Base-by-base conservation (phyloP, 2,888 invertebrate species). In the Meiosimyza decipiens region DNA sequence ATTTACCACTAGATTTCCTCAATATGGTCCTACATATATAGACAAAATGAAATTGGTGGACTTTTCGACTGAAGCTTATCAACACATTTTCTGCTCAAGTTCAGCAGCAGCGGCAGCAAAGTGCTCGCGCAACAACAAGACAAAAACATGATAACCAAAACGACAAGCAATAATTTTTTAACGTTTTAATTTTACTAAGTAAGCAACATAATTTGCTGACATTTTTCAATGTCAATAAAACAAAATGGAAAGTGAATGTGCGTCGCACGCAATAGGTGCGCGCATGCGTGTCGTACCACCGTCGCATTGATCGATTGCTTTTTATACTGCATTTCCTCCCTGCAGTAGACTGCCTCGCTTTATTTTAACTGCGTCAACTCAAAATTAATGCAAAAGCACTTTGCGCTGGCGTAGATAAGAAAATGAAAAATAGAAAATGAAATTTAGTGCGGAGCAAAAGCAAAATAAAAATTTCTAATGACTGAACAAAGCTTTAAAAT, bases 371-470 rank as follows among this genome's bases (percentile, higher is more conserved):
- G 40, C 40, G 40, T 40, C 40, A 40, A 40, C 7, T 40, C 15
- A 16, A 64, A 64, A 52, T 64, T 52, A 64, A 64, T 64, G 64
- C 64, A 64, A 64, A 50, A 40, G 40, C 64, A 64, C 64, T 64
- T 52, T 18, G 28, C 52, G 52, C 64, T 47, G 16, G 63, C 49
- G 18, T 15, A 28, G 49, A 50, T 18, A 51, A 22, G 18, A 64
- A 22, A 50, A 64, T 28, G 6, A 15, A 47, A 28, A 64, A 50
- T 50, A 28, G 15, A 28, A 22, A 12, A 33, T 13, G 1, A 28
- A 22, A 28, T 12, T 28, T 28, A 11, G 28, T n/a, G 60, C 12
- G 12, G 33, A 33, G 13, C 13, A 28, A 57, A 18, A 57, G 11
- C 22, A 57, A 22, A 57, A 57, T 18, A 57, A 57, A 28, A 57